Percentiles rank a stretch among this genome's conserved stretches.
These are phyloP conservation scores for Anastatus disparis DNA, from an alignment of 1,140 invertebrate genomes.

Conservation along the genomic window DNA sequence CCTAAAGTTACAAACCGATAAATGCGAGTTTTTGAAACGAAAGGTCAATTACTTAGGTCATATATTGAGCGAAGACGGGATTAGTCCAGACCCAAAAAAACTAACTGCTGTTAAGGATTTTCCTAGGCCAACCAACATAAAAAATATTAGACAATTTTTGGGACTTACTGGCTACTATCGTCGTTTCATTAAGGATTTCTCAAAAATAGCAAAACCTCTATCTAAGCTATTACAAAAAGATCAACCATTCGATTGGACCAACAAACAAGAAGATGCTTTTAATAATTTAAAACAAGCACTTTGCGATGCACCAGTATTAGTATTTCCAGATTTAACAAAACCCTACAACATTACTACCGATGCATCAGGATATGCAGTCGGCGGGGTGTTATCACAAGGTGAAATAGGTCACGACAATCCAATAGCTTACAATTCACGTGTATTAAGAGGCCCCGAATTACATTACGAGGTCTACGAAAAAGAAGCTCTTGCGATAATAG, in stretches of 20 bases:
- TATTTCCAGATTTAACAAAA: conserved; percentile 46
- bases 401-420: too few species aligned
- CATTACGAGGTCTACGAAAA: too few species aligned
- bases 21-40: too few species aligned
- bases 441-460: too few species aligned
- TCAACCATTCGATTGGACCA: conserved; percentile 39
- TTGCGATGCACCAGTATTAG: conserved; percentile 39
- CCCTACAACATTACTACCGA: conserved; percentile 50
- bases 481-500: too few species aligned
- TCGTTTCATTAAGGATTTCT: conserved; percentile 48
- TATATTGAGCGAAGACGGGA: too few species aligned
- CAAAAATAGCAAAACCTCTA: too few species aligned
- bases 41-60: too few species aligned
- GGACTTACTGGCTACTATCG: conserved; percentile 49
- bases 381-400: conserved; percentile 49
- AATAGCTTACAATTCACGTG: too few species aligned
- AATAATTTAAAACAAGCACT: conserved; percentile 43
- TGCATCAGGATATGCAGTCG: conserved; percentile 49
- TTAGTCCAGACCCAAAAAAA: conserved; percentile 43
- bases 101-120: conserved; percentile 33
- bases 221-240: conserved; percentile 48
- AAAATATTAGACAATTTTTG: conserved; percentile 45
- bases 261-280: conserved; percentile 27
- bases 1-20: too few species aligned
- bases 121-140: conserved; percentile 36